A percentile compares a stretch with the other conserved stretches of the same genome.
Evolutionary conservation across 2,797 vertebrate species (phyloP).

Genomic region (Brachymystax lenok): DNA sequence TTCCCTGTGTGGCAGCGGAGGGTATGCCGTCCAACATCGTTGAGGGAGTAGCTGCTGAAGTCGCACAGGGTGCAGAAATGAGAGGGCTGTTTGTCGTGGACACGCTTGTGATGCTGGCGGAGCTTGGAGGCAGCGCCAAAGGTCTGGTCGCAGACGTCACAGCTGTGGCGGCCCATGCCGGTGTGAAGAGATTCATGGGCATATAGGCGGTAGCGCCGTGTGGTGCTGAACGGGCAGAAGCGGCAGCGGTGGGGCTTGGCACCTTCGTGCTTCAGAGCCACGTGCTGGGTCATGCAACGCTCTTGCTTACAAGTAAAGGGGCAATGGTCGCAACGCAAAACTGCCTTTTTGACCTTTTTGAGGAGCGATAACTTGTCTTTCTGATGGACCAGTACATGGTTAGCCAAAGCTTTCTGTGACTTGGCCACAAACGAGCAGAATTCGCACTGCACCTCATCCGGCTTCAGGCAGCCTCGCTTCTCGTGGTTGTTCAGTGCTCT

Average conservation of each 20-base stretch:
- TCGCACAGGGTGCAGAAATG: slow-evolving; percentile 90
- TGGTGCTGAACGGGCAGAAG: slow-evolving; percentile 89
- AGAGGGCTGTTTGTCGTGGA: slow-evolving; percentile 85
- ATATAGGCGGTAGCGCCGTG: slow-evolving; percentile 86
- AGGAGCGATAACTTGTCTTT: slow-evolving; percentile 42
- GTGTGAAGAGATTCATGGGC: slow-evolving; percentile 93
- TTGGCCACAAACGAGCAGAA: slow-evolving; percentile 80
- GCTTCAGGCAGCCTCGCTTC: slow-evolving; percentile 79
- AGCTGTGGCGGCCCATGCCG: slow-evolving; percentile 86
- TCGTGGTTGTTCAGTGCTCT: slow-evolving; percentile 80
- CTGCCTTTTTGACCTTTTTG: slow-evolving; percentile 52
- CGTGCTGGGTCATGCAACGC: slow-evolving; percentile 82
- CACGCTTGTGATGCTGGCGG: slow-evolving; percentile 84
- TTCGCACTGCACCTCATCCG: slow-evolving; percentile 75
- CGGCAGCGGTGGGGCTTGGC: slow-evolving; percentile 80
- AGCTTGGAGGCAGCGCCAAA: slow-evolving; percentile 90
- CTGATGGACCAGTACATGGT: slow-evolving; percentile 73
- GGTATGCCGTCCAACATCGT: slow-evolving; percentile 87
- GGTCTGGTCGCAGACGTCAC: slow-evolving; percentile 81
- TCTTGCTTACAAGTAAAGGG: slow-evolving; percentile 87
- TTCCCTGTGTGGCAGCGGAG: slow-evolving; percentile 88
- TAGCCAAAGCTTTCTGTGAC: slow-evolving; percentile 71
- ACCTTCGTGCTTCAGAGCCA: slow-evolving; percentile 84
- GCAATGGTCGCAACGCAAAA: slow-evolving; percentile 80
- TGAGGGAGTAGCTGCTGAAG: slow-evolving; percentile 87